Percentiles rank a stretch among this genome's conserved stretches.
phyloP scores from a whole-genome alignment of 2,113 vertebrate genomes.

The Mustela nigripes region DNA sequence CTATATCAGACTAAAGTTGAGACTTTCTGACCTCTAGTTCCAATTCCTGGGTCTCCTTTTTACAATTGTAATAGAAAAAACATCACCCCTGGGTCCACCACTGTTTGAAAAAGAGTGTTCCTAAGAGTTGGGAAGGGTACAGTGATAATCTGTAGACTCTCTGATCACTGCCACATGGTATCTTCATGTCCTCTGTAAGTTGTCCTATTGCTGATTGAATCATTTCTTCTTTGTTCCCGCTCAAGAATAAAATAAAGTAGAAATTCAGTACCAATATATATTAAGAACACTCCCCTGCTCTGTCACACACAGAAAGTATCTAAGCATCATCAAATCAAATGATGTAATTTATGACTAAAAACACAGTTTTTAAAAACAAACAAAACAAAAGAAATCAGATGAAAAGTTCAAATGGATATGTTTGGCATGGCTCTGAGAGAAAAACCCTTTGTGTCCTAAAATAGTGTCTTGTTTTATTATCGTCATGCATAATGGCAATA shows the following conservation, averaged over 20 bases:
- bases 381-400: neutral
- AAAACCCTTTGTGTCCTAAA: neutral
- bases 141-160: neutral
- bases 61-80: neutral
- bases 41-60: neutral
- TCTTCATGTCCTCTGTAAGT: neutral
- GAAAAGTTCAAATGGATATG: neutral
- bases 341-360: neutral
- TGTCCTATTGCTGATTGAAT: neutral
- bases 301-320: neutral
- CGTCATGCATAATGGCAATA: neutral
- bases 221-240: neutral
- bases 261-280: neutral
- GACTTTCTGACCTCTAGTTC: neutral
- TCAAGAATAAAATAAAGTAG: conserved; percentile 1
- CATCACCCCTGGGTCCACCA: neutral
- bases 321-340: neutral
- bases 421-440: neutral
- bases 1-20: neutral
- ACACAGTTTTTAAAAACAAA: neutral
- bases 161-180: neutral
- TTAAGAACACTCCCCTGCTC: neutral
- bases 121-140: neutral
- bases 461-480: neutral
- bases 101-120: neutral